phyloP scores from a whole-genome alignment of 2,113 vertebrate genomes.

The Parus major region DNA sequence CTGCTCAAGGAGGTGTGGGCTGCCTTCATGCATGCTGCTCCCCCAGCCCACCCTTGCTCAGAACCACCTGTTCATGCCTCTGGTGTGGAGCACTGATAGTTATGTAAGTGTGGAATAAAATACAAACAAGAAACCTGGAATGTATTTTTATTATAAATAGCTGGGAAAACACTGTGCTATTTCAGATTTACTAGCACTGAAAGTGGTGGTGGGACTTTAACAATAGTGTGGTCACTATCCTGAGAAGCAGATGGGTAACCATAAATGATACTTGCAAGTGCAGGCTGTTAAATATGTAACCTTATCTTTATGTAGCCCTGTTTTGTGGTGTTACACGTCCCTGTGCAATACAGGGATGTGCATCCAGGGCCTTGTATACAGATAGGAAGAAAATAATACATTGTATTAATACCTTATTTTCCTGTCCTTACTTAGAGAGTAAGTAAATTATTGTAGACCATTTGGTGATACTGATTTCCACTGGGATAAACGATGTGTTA shows the following conservation, averaged over 20 bases:
- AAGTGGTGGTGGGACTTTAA: not conserved
- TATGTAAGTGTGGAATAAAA: rapidly evolving
- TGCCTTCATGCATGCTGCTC: not conserved
- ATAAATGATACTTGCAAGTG: not conserved
- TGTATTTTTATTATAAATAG: not conserved
- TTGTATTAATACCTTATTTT: not conserved
- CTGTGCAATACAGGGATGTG: not conserved
- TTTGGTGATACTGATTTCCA: not conserved
- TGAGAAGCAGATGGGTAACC: not conserved
- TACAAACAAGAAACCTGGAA: not conserved
- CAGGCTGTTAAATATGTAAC: not conserved
- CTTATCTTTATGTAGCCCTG: not conserved
- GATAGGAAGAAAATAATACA: not conserved
- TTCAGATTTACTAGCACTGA: not conserved
- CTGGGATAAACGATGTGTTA: not conserved
- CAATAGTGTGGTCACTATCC: not conserved
- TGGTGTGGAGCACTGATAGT: not conserved
- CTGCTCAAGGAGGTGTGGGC: not conserved
- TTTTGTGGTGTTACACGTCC: not conserved
- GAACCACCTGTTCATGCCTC: not conserved
- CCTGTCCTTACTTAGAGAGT: not conserved
- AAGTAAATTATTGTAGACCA: not conserved
- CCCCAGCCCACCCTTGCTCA: not conserved
- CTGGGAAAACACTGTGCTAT: not conserved
- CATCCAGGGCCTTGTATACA: not conserved